Base-by-base conservation (phyloP, 2,888 invertebrate species). In the Protula sp. region DNA sequence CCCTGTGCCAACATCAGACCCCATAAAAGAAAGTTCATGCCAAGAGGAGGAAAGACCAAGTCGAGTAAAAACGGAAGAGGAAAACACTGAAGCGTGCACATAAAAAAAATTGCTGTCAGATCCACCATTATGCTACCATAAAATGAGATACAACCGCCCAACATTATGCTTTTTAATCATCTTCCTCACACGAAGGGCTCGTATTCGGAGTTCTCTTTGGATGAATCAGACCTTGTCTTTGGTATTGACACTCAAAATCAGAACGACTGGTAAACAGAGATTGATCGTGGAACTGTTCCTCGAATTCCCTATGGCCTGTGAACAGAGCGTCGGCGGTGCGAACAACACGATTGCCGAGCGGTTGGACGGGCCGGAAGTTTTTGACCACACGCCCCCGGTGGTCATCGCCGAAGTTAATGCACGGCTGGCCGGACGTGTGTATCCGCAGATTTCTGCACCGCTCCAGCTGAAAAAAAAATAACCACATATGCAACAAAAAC, bases 171-270 rank as follows among this genome's bases (percentile, higher is more conserved):
- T n/a, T n/a, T n/a, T n/a, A n/a, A n/a, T n/a, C n/a, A n/a, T n/a
- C n/a, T n/a, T n/a, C n/a, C n/a, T n/a, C n/a, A n/a, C n/a, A n/a
- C n/a, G n/a, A n/a, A n/a, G n/a, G n/a, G n/a, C n/a, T n/a, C n/a
- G n/a, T n/a, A n/a, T n/a, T n/a, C n/a, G n/a, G n/a, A n/a, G n/a
- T 30, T 60, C 64, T 9, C 3, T 45, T 22, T n/a, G 3, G 2
- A 38, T 61, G 19, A 48, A 54, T 22, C 1, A 24, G 1, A 59
- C 61, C 2, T 22, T 58, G 4, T 54, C 53, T 50, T 53, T 55
- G 3, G n/a, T 22, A 22, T 26, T 65, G 50, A 14, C 61, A 4
- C 24, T 63, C 4, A 61, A 65, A 50, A 9, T 50, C 50, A 24
- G 50, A 14, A 22, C 24, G 5, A 5, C 19, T 19, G 14, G 50